Percentiles rank a stretch among this genome's conserved stretches.
These are phyloP conservation scores for Nyctalus aviator DNA, from an alignment of 2,797 vertebrate genomes.

Conservation along the genomic window DNA sequence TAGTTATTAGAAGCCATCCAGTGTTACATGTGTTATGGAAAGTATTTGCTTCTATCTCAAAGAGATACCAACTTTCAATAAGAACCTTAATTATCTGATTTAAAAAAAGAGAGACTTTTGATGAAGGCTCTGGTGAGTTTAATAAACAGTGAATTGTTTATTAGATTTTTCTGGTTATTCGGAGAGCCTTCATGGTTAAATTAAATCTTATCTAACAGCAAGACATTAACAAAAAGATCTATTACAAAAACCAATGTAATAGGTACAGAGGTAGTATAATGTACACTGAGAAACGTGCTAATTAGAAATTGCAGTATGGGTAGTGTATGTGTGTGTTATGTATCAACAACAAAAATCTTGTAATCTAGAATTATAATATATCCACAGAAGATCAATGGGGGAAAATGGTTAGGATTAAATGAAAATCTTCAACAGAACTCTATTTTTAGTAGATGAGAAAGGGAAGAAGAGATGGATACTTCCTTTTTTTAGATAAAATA, in stretches of 20 bases:
- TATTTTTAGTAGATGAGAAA: constrained; percentile 25
- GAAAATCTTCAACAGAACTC: constrained; percentile 14
- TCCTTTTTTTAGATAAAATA: not conserved
- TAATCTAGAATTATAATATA: not conserved
- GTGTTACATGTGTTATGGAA: not conserved
- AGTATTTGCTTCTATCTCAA: not conserved
- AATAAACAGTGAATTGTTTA: constrained; percentile 52
- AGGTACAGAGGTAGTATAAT: not conserved
- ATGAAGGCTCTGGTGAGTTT: constrained; percentile 21
- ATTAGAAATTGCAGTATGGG: not conserved
- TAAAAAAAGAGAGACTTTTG: constrained; percentile 19
- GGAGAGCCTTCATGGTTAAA: constrained; percentile 13
- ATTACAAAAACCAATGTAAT: not conserved
- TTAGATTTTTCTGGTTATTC: constrained; percentile 16
- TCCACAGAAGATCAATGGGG: not conserved
- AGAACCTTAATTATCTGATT: constrained; percentile 17
- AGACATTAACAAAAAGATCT: not conserved
- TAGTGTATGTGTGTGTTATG: not conserved
- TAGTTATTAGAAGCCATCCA: constrained; percentile 57
- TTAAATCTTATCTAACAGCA: constrained; percentile 45
- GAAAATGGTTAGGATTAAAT: not conserved
- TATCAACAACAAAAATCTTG: not conserved
- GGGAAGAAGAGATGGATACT: not conserved
- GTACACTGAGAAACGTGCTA: not conserved
- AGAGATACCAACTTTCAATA: constrained; percentile 2